phyloP scores from a whole-genome alignment of 2,113 vertebrate genomes.

The Entomyzon cyanotis region DNA sequence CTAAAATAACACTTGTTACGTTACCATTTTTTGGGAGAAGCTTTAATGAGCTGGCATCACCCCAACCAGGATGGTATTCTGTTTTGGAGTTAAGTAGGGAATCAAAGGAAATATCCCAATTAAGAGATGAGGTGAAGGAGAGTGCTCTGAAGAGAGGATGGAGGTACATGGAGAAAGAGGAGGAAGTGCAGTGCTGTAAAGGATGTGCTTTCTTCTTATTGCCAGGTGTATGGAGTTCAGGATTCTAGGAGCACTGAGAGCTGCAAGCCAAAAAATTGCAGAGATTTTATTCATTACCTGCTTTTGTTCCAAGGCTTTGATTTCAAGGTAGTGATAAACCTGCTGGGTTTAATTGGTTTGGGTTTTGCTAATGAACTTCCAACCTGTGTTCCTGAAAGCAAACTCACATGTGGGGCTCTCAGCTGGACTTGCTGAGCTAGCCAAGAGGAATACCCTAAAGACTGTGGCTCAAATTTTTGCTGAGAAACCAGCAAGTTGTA shows the following conservation, averaged over 20 bases:
- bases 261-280: background rate
- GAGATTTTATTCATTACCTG: background rate
- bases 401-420: accelerated
- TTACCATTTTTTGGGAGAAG: background rate
- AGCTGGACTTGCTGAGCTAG: background rate
- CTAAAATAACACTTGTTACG: background rate
- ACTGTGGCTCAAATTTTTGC: background rate
- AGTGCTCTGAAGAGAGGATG: background rate
- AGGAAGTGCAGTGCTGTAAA: background rate
- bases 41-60: background rate
- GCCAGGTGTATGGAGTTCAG: background rate
- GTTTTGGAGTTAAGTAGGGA: background rate
- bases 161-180: background rate
- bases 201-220: background rate
- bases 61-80: background rate
- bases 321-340: background rate
- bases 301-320: background rate
- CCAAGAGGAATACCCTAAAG: background rate
- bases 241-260: background rate
- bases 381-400: background rate
- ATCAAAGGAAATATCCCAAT: background rate
- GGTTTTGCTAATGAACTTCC: background rate
- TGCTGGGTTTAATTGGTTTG: background rate
- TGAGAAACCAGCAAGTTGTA: background rate
- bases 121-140: background rate